phyloP scores from a whole-genome alignment of 2,113 vertebrate genomes.

The Corydoras sp. region DNA sequence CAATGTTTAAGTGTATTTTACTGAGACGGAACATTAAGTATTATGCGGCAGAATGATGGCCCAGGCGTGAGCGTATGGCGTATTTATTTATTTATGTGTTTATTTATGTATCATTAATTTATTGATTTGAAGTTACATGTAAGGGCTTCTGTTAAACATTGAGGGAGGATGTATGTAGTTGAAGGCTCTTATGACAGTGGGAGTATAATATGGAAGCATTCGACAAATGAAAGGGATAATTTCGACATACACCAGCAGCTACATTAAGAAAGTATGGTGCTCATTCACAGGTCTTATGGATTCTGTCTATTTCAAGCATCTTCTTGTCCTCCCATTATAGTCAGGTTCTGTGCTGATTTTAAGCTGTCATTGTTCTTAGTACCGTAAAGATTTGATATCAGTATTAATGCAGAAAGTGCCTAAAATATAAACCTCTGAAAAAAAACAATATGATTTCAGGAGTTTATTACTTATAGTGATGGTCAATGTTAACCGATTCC shows the following conservation, averaged over 20 bases:
- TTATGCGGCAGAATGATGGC: neutral
- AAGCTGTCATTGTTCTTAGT: conserved; percentile 10
- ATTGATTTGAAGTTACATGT: conserved; percentile 34
- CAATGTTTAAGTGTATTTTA: conserved; percentile 39
- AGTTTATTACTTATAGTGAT: conserved; percentile 35
- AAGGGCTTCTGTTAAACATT: conserved; percentile 19
- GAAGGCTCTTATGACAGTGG: neutral
- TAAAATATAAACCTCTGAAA: conserved; percentile 36
- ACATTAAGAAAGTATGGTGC: conserved; percentile 38
- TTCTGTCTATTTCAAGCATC: neutral
- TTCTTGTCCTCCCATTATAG: conserved; percentile 8
- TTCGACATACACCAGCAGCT: conserved; percentile 38
- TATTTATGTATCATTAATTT: conserved; percentile 34
- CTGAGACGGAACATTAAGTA: conserved; percentile 8
- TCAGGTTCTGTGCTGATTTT: neutral
- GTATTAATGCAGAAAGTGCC: conserved; percentile 47
- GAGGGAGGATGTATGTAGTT: neutral
- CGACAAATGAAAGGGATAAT: conserved; percentile 3
- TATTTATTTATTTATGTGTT: neutral
- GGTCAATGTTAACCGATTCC: conserved; percentile 31
- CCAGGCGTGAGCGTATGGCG: neutral
- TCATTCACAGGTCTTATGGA: conserved; percentile 26
- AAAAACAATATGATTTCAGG: conserved; percentile 25
- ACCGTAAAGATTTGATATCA: conserved; percentile 39
- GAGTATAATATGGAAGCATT: conserved; percentile 14